Base-by-base conservation (phyloP, 2,113 vertebrate species). In the Siphamia tubifer region DNA sequence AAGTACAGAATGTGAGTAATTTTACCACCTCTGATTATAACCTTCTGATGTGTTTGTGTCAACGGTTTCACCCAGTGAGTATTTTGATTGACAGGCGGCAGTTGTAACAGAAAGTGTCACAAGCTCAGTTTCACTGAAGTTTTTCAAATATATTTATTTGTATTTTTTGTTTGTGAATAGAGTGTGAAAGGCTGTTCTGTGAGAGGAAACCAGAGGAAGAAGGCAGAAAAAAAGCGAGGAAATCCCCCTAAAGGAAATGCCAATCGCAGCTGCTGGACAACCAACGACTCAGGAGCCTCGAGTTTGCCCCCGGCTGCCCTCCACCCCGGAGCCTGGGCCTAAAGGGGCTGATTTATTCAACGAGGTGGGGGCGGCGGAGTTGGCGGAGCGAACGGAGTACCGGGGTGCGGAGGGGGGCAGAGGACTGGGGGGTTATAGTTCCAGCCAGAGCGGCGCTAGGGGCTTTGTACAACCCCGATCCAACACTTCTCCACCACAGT, bases 211-310 rank as follows among this genome's bases (percentile, higher is more conserved):
- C 38, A 74, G 77, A 74, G 74, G 57, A 73, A 76, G 49, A 72
- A 67, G 20, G 73, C 57, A 65, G 64, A 82, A 81, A 82, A 61
- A 77, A 85, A 77, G 79, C 20, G 67, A 87, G 85, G 85, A 86
- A 90, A 85, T 84, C 77, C 84, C 82, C 84, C 79, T 49, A 90
- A 91, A 93, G 92, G 92, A 93, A 85, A 94, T 95, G 94, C 93
- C 92, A 87, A 91, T 94, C 91, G 93, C 92, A 80, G 86, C 93
- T 80, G 80, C 92, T 83, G 90, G 92, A 83, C 92, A 92, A 74
- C 90, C 90, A 47, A 85, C 91, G 31, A 90, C 91, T 84, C 92
- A 84, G 81, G 92, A 93, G 80, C 91, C 89, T 24, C 84, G 92
- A 70, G 82, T 92, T 66, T 93, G 87, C 82, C 90, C 92, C 80